Base-by-base conservation (phyloP, 1,140 invertebrate species). In the Chelonus insularis region DNA sequence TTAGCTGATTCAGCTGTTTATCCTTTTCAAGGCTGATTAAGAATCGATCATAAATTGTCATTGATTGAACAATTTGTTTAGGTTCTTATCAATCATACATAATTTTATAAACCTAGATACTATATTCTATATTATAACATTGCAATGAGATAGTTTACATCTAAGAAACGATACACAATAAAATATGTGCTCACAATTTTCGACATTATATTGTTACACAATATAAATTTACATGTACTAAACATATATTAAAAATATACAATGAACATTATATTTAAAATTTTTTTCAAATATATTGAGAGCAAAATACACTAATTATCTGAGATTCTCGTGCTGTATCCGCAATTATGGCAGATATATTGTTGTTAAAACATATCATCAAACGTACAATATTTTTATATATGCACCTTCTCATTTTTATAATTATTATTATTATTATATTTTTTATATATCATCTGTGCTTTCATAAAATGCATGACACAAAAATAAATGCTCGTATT, bases 401-500 rank as follows among this genome's bases (percentile, higher is more conserved):
- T 9, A 50, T 50, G 3, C 25, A 50, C 25, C 2, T 1, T 34
- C 9, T n/a, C n/a, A n/a, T 34, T 14, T 52, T 23, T 52, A 55
- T 39, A 39, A 29, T 59, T 47, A 59, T 48, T 57, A 59, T 64
- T 58, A 57, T 45, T 12, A 57, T 58, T 50, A 45, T 60, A 36
- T 50, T 43, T 43, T 45, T 52, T 48, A 65, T 68, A 67, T 64
- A 65, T 64, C 47, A 62, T 64, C 45, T 70, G 41, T 61, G 39
- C 70, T 64, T 62, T 64, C 68, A 16, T 76, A 78, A 81, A 80
- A 81, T 78, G 78, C 78, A 80, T 70, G 70, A 79, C 79, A 78
- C 72, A 80, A 81, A 81, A 81, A 79, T 79, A 78, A 79, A 79
- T 78, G 77, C 77, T 78, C 70, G 64, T 76, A 74, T 77, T 60